Conservation (phyloP, 2,797 vertebrate species). For the Sciaenops ocellatus region DNA sequence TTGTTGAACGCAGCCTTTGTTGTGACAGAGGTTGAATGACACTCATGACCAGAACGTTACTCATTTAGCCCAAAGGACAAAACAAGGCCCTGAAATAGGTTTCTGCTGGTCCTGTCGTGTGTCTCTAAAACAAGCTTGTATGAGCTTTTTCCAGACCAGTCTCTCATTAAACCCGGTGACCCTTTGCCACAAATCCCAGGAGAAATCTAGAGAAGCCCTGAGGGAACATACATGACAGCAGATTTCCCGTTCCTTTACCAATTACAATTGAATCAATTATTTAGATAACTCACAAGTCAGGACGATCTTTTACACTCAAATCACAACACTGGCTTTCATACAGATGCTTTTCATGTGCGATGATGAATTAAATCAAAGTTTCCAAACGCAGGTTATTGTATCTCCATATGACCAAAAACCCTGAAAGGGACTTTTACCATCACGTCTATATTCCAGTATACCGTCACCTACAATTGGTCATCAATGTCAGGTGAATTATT, state of each 20-base stretch:
- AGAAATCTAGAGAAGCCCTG: constrained; percentile 38
- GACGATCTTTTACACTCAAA: background rate
- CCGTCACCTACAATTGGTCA: background rate
- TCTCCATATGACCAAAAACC: background rate
- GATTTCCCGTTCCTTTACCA: constrained; percentile 2
- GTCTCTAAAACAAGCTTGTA: constrained; percentile 26
- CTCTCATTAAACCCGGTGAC: constrained; percentile 40
- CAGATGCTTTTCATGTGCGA: background rate
- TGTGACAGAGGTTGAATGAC: constrained; percentile 51
- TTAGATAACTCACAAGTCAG: background rate
- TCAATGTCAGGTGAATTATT: background rate
- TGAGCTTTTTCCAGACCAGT: constrained; percentile 55
- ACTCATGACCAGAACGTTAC: constrained; percentile 75
- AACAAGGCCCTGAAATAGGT: constrained; percentile 32
- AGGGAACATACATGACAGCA: constrained; percentile 9
- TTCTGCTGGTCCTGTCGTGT: constrained; percentile 71
- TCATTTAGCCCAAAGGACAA: constrained; percentile 69
- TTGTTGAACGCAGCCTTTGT: constrained; percentile 70
- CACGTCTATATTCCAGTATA: background rate
- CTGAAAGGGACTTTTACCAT: background rate
- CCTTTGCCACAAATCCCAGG: constrained; percentile 37
- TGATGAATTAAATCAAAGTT: background rate
- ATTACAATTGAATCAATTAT: constrained; percentile 1
- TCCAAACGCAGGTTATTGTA: background rate
- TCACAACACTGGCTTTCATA: background rate